A percentile compares a stretch with the other conserved stretches of the same genome.
Conservation (phyloP, 2,888 invertebrate genomes). For the Rhorus exstirpatorius region DNA sequence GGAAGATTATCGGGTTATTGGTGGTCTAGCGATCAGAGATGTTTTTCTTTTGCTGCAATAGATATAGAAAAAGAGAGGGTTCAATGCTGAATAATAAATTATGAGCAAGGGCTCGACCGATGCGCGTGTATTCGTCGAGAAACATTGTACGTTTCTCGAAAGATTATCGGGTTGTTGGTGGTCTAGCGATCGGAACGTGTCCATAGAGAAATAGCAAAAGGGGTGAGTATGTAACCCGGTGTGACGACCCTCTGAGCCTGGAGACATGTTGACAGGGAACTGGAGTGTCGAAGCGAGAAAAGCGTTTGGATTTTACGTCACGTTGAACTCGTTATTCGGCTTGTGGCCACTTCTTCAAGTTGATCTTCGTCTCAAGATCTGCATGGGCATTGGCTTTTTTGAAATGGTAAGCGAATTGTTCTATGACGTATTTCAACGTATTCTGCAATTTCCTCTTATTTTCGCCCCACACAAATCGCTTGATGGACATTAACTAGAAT, state of each 20-base stretch:
- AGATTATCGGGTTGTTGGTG: constrained; percentile 1
- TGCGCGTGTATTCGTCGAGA: constrained; percentile 9
- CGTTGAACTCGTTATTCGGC: constrained; percentile 61
- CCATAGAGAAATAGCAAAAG: neutral
- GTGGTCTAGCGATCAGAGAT: neutral
- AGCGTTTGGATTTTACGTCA: constrained; percentile 58
- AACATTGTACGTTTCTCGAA: neutral
- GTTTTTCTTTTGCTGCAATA: neutral
- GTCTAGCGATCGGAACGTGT: neutral
- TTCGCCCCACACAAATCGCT: neutral
- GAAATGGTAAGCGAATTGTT: constrained; percentile 7
- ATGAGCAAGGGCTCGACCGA: neutral
- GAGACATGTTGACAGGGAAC: constrained; percentile 6
- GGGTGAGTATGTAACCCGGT: neutral
- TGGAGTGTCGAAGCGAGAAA: constrained; percentile 64
- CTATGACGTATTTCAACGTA: neutral
- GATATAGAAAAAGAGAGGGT: neutral
- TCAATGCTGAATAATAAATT: constrained; percentile 7
- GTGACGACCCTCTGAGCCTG: neutral
- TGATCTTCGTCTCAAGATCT: constrained; percentile 46
- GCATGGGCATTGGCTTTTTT: constrained; percentile 15
- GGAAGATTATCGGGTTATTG: constrained; percentile 1
- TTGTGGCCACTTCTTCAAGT: constrained; percentile 65
- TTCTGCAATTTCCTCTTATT: neutral
- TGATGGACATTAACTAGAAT: too few species aligned